These are phyloP conservation scores for Chionomys nivalis DNA, from an alignment of 2,113 vertebrate genomes.

Conservation along the genomic window DNA sequence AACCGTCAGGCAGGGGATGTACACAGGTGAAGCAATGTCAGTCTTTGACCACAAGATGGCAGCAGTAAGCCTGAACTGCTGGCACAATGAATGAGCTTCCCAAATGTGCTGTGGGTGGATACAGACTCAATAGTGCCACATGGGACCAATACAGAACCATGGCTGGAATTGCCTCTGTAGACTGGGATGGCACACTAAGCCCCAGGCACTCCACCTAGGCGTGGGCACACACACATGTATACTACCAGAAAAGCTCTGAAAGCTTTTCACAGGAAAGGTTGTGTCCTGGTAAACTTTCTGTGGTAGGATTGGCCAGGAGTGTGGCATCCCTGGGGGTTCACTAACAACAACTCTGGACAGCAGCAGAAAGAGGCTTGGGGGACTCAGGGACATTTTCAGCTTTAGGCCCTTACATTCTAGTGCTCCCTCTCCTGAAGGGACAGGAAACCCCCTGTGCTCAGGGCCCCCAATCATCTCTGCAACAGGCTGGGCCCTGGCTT, in stretches of 20 bases:
- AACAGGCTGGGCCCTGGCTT: background rate
- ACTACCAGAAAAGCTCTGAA: background rate
- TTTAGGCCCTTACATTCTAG: background rate
- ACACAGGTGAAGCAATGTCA: background rate
- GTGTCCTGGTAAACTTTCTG: accelerated
- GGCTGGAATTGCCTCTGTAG: background rate
- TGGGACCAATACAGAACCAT: background rate
- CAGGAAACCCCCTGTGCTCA: background rate
- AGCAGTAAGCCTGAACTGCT: background rate
- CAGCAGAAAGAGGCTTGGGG: background rate
- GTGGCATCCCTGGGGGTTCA: too few species aligned
- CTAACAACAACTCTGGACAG: background rate
- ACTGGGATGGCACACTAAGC: background rate
- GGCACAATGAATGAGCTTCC: background rate
- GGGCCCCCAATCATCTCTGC: background rate
- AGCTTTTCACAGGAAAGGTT: background rate
- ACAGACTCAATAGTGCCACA: background rate
- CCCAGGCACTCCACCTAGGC: background rate
- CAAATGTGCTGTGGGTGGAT: background rate
- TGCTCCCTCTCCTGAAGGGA: background rate
- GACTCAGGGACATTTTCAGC: background rate
- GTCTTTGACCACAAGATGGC: background rate
- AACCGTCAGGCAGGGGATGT: background rate
- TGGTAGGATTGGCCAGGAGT: background rate
- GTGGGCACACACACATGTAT: background rate